Conservation (phyloP, 2,888 invertebrate species). For the Hydraecia micacea region DNA sequence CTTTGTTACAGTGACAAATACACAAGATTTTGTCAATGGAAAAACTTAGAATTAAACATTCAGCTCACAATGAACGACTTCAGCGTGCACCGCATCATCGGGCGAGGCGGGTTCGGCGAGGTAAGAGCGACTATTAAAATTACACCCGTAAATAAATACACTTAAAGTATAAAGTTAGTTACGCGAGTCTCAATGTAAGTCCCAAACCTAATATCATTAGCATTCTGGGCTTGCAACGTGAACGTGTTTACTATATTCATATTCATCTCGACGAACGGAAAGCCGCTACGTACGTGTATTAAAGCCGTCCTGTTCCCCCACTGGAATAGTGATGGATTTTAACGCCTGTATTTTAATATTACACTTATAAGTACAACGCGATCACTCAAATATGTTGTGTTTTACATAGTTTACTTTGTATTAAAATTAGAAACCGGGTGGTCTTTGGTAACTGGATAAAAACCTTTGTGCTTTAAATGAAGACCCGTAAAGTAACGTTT, state of each 20-base stretch:
- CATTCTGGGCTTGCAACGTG: slow-evolving; percentile 66
- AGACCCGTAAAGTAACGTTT: not conserved
- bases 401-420: slow-evolving; percentile 35
- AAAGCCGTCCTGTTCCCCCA: slow-evolving; percentile 67
- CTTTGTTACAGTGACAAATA: slow-evolving; percentile 97
- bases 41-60: slow-evolving; percentile 99
- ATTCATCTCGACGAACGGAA: slow-evolving; percentile 73
- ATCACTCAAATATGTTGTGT: slow-evolving; percentile 44
- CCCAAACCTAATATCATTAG: slow-evolving; percentile 68
- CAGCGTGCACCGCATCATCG: slow-evolving; percentile 99
- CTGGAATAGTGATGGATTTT: slow-evolving; percentile 72
- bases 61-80: slow-evolving; percentile 99
- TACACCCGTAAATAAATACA: slow-evolving; percentile 50
- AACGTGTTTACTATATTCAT: slow-evolving; percentile 73
- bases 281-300: slow-evolving; percentile 73
- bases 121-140: slow-evolving; percentile 74
- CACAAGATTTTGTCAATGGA: slow-evolving; percentile 99
- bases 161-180: slow-evolving; percentile 60
- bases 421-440: slow-evolving; percentile 14
- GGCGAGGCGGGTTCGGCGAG: slow-evolving; percentile 99
- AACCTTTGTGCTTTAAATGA: not conserved
- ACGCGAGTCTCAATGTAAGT: slow-evolving; percentile 59
- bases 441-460: not conserved
- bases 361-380: slow-evolving; percentile 46
- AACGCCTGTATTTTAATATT: slow-evolving; percentile 55